Percentiles rank a stretch among this genome's conserved stretches.
Conservation (phyloP, 2,797 vertebrate species). For the Garrulus glandarius region DNA sequence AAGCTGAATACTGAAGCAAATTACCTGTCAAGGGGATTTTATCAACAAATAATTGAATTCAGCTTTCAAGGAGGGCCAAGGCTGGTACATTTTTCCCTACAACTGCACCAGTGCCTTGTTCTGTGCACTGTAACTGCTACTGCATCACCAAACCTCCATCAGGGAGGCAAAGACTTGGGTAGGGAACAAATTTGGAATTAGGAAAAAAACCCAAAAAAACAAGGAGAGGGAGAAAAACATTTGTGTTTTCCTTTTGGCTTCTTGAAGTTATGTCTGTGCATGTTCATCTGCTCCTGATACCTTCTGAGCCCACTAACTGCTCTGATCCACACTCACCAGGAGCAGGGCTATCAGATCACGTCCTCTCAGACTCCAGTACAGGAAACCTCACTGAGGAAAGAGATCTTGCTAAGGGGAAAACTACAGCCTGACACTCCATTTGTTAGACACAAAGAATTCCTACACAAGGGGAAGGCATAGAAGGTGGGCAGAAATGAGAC, state of each 20-base stretch:
- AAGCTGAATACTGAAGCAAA: conserved; percentile 11
- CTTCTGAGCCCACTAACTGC: not conserved
- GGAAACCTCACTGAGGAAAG: not conserved
- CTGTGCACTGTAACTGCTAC: not conserved
- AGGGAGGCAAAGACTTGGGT: not conserved
- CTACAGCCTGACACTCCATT: not conserved
- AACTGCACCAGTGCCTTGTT: not conserved
- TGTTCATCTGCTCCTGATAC: not conserved
- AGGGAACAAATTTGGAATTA: not conserved
- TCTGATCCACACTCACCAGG: not conserved
- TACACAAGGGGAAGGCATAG: fast-evolving
- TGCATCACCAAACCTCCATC: not conserved
- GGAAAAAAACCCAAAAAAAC: not conserved
- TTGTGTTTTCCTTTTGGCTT: not conserved
- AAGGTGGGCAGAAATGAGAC: not conserved
- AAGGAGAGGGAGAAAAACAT: not conserved
- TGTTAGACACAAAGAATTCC: not conserved
- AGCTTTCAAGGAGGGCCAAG: not conserved
- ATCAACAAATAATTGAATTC: conserved; percentile 39
- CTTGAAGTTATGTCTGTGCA: not conserved
- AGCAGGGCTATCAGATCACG: not conserved
- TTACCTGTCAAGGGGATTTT: conserved; percentile 32
- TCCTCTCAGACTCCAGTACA: not conserved
- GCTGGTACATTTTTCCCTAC: not conserved
- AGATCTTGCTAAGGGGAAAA: not conserved